Percentiles rank a stretch among this genome's conserved stretches.
Evolutionary conservation across 2,888 invertebrate genomes (phyloP).

Genomic region (Rhamphomyia laevipes): DNA sequence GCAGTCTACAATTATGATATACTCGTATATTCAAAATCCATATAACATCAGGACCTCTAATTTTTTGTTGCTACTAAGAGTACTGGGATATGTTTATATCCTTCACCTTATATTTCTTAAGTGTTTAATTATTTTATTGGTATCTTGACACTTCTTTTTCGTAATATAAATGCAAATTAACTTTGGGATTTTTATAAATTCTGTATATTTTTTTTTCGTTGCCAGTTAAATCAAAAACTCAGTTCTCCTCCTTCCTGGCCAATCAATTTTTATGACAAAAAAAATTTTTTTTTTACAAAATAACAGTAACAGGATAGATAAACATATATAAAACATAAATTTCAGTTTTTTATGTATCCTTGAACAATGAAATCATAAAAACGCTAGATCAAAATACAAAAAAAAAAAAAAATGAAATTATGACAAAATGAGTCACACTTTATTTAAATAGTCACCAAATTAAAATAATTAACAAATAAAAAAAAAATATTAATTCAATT

Average conservation of each 20-base stretch:
- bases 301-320: no score
- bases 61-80: no score
- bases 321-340: no score
- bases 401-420: background rate
- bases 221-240: background rate
- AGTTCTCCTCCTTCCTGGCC: background rate
- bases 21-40: no score
- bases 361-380: background rate
- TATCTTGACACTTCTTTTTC: background rate
- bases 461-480: slow-evolving; percentile 1
- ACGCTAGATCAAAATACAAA: background rate
- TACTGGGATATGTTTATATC: no score
- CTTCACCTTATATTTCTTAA: background rate
- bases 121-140: slow-evolving; percentile 1
- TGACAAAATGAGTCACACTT: slow-evolving; percentile 1
- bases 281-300: no score
- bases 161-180: background rate
- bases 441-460: slow-evolving; percentile 1
- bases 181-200: background rate
- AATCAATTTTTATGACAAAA: background rate
- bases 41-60: no score
- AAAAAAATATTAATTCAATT: background rate
- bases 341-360: no score
- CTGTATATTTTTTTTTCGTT: background rate
- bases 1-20: no score